phyloP scores from a whole-genome alignment of 2,888 invertebrate species.

The Acleris laterana region DNA sequence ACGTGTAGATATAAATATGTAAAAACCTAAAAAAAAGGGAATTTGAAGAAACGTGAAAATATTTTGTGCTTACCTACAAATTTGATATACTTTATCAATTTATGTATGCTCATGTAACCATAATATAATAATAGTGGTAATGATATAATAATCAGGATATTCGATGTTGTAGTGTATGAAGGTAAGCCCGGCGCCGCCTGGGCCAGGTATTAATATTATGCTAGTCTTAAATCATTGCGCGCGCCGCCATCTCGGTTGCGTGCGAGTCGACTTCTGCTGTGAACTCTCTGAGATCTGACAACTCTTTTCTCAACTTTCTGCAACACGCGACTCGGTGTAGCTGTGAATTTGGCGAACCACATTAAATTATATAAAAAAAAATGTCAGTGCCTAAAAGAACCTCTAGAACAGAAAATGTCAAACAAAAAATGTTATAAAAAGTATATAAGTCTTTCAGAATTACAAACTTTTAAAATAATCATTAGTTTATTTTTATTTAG shows the following conservation, averaged over 20 bases:
- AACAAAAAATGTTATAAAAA: constrained; percentile 55
- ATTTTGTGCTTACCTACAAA: constrained; percentile 51
- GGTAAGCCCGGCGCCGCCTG: constrained; percentile 58
- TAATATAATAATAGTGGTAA: constrained; percentile 61
- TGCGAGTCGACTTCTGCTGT: constrained; percentile 46
- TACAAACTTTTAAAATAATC: constrained; percentile 53
- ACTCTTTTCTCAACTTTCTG: constrained; percentile 22
- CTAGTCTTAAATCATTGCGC: constrained; percentile 65
- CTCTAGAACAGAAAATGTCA: constrained; percentile 63
- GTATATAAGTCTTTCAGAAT: constrained; percentile 67
- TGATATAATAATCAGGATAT: constrained; percentile 60
- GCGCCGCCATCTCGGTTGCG: constrained; percentile 46
- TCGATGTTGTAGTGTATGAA: constrained; percentile 69
- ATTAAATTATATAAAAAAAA: constrained; percentile 41
- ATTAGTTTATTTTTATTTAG: constrained; percentile 70
- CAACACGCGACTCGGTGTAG: constrained; percentile 41
- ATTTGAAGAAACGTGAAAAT: constrained; percentile 75
- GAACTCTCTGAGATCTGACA: constrained; percentile 49
- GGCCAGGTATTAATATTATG: constrained; percentile 66
- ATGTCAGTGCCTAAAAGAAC: constrained; percentile 77
- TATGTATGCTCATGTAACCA: constrained; percentile 64
- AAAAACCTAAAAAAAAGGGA: constrained; percentile 67
- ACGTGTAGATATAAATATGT: constrained; percentile 10
- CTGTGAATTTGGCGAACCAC: constrained; percentile 60
- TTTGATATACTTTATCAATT: constrained; percentile 51